Evolutionary conservation across 92 coral and sea anemone genomes (phyloP).

Genomic region (Palythoa caribaeorum): DNA sequence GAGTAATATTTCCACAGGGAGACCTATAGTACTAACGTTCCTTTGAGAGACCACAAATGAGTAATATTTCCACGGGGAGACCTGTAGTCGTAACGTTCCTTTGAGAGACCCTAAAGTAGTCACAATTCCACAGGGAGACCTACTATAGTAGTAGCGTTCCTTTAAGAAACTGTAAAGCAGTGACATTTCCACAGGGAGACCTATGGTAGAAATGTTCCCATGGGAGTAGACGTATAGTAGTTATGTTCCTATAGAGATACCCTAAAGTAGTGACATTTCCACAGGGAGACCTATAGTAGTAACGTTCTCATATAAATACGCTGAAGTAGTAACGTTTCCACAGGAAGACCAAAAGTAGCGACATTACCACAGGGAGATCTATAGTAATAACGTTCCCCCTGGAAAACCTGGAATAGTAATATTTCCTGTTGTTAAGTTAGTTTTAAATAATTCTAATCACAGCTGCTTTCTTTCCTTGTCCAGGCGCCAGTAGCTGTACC

Average conservation of each 20-base stretch:
- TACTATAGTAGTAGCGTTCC: too few species aligned
- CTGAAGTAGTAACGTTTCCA: neutral
- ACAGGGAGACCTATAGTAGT: neutral
- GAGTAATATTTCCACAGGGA: too few species aligned
- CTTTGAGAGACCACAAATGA: too few species aligned
- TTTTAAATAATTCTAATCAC: neutral
- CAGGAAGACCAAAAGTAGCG: neutral
- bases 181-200: too few species aligned
- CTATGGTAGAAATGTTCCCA: neutral
- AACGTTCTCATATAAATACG: neutral
- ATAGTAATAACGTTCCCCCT: neutral
- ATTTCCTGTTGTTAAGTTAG: neutral
- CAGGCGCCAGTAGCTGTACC: conserved; percentile 8
- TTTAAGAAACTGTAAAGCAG: too few species aligned
- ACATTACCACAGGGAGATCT: neutral
- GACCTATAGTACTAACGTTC: too few species aligned
- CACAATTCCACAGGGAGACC: too few species aligned
- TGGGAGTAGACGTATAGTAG: neutral
- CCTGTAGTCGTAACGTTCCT: too few species aligned
- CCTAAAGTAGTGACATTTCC: neutral
- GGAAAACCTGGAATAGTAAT: neutral
- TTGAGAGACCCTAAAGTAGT: too few species aligned
- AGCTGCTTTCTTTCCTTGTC: neutral
- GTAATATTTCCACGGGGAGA: too few species aligned
- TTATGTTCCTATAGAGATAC: neutral